phyloP scores from a whole-genome alignment of 1,140 invertebrate species.

The Dreissena rostriformis region DNA sequence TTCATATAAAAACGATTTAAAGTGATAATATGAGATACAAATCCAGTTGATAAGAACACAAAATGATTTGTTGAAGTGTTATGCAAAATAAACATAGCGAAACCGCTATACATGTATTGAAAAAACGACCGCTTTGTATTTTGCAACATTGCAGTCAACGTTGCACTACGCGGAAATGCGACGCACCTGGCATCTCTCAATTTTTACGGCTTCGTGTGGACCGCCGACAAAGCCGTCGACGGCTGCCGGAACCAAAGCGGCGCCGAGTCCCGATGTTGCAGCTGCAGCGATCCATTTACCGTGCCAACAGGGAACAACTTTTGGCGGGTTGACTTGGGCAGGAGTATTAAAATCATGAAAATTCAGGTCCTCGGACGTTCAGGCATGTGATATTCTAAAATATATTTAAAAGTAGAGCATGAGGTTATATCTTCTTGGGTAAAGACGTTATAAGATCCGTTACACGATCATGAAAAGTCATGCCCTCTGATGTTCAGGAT shows the following conservation, averaged over 20 bases:
- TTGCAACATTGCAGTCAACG: neutral
- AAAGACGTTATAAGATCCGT: no score
- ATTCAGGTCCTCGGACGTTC: slow-evolving; percentile 12
- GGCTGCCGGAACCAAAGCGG: slow-evolving; percentile 17
- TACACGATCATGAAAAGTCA: no score
- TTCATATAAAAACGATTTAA: no score
- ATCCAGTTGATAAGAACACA: no score
- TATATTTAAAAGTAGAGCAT: no score
- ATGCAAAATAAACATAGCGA: no score
- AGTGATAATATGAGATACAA: no score
- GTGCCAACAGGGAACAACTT: slow-evolving; percentile 21
- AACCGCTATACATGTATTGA: no score
- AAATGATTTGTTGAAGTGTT: no score
- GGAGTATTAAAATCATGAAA: slow-evolving; percentile 3
- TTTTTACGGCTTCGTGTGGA: slow-evolving; percentile 27
- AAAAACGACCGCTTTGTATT: neutral
- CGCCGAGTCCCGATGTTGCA: slow-evolving; percentile 38
- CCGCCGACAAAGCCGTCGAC: slow-evolving; percentile 43
- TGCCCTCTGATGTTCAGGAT: no score
- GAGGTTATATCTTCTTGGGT: no score
- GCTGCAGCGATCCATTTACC: slow-evolving; percentile 4
- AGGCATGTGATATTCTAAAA: slow-evolving; percentile 1
- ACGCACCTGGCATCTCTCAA: neutral
- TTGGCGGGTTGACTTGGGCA: slow-evolving; percentile 27
- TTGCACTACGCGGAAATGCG: neutral